These are phyloP conservation scores for Ypsolopha scabrella DNA, from an alignment of 2,888 invertebrate species.

Conservation along the genomic window DNA sequence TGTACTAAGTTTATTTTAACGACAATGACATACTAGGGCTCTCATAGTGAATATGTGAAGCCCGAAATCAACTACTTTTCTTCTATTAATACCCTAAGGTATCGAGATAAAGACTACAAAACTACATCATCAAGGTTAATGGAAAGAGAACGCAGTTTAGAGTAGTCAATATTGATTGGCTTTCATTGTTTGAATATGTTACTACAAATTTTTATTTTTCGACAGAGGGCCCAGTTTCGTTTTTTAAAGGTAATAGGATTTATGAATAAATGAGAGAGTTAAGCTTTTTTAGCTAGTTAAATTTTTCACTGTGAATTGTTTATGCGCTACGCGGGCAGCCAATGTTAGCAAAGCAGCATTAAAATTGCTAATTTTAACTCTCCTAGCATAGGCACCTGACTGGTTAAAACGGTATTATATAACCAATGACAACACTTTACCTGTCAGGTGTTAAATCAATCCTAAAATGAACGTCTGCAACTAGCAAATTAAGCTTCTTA, in stretches of 20 bases:
- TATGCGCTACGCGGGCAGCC: slow-evolving; percentile 45
- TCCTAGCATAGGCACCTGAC: slow-evolving; percentile 34
- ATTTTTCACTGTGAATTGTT: slow-evolving; percentile 29
- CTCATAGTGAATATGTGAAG: no score
- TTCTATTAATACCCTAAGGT: no score
- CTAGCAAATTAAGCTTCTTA: neutral
- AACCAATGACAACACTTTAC: neutral
- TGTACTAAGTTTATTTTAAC: no score
- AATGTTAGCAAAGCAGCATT: slow-evolving; percentile 32
- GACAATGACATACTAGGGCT: no score
- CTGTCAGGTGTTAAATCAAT: neutral
- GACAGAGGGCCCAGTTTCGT: slow-evolving; percentile 63
- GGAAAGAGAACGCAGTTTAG: neutral
- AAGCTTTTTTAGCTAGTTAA: slow-evolving; percentile 48
- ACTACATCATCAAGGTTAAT: no score
- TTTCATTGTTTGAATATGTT: slow-evolving; percentile 7
- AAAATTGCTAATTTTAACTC: slow-evolving; percentile 29
- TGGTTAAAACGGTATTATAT: neutral
- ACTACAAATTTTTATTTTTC: slow-evolving; percentile 46
- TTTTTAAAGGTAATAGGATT: slow-evolving; percentile 62
- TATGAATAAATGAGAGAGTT: slow-evolving; percentile 31
- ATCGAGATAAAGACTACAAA: no score
- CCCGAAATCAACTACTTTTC: no score
- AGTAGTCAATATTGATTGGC: neutral
- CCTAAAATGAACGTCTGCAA: neutral